A percentile compares a stretch with the other conserved stretches of the same genome.
These are phyloP conservation scores for Acleris cristana DNA, from an alignment of 2,888 invertebrate genomes.

Conservation along the genomic window DNA sequence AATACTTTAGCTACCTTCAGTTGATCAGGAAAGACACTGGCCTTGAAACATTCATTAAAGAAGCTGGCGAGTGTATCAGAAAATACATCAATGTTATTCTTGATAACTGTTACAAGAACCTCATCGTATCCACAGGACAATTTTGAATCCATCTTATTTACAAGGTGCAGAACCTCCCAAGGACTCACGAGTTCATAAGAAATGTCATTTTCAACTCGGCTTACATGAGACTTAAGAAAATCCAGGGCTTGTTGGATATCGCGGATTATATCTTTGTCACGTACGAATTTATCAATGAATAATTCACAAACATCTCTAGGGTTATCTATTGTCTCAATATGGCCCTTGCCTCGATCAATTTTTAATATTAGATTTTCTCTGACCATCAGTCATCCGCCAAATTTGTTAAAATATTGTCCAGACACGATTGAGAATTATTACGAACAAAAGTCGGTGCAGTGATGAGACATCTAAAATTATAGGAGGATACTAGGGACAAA, in stretches of 20 bases:
- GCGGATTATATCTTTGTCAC: neutral
- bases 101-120: neutral
- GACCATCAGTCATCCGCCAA: neutral
- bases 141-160: no score
- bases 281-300: neutral
- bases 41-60: neutral
- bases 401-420: constrained; percentile 2
- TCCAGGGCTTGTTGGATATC: no score
- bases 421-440: neutral
- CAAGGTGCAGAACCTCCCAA: no score
- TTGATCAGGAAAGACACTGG: neutral
- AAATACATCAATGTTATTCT: neutral
- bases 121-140: no score
- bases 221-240: no score
- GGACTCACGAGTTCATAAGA: no score
- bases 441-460: neutral
- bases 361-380: neutral
- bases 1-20: neutral
- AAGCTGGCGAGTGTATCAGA: neutral
- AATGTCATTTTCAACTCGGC: no score
- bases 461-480: neutral
- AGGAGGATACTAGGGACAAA: neutral
- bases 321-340: neutral
- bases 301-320: neutral
- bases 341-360: neutral